Percentiles rank a stretch among this genome's conserved stretches.
phyloP scores from a whole-genome alignment of 2,888 invertebrate genomes.

The Eurois occulta region DNA sequence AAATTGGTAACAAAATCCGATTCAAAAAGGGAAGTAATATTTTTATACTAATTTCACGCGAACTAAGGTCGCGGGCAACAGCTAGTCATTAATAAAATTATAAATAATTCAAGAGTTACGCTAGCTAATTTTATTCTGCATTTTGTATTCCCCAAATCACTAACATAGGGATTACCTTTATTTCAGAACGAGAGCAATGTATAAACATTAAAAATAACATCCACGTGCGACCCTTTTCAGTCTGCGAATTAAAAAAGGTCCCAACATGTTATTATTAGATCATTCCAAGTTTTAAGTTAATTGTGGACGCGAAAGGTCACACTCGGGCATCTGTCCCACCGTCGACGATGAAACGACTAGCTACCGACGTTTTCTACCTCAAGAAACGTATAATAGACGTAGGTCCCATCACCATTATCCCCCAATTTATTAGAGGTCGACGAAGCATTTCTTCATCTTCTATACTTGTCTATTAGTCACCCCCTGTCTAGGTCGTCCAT shows the following conservation, averaged over 20 bases:
- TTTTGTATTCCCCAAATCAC: neutral
- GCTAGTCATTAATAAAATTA: too few species aligned
- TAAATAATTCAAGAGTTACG: too few species aligned
- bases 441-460: too few species aligned
- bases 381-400: neutral
- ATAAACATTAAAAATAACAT: constrained; percentile 16
- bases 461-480: too few species aligned
- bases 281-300: constrained; percentile 15
- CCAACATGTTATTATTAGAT: constrained; percentile 24
- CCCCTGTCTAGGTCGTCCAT: too few species aligned
- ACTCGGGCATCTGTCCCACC: neutral
- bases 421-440: too few species aligned
- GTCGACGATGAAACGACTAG: neutral
- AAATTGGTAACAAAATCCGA: too few species aligned
- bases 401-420: neutral
- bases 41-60: too few species aligned
- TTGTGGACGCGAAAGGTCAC: constrained; percentile 31
- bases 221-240: constrained; percentile 41
- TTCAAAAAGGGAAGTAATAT: too few species aligned
- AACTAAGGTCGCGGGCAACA: too few species aligned
- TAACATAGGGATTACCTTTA: neutral
- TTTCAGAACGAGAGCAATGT: constrained; percentile 1
- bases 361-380: neutral
- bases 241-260: constrained; percentile 37
- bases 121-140: neutral